Conservation (phyloP, 2,888 invertebrate species). For the Belgica antarctica region DNA sequence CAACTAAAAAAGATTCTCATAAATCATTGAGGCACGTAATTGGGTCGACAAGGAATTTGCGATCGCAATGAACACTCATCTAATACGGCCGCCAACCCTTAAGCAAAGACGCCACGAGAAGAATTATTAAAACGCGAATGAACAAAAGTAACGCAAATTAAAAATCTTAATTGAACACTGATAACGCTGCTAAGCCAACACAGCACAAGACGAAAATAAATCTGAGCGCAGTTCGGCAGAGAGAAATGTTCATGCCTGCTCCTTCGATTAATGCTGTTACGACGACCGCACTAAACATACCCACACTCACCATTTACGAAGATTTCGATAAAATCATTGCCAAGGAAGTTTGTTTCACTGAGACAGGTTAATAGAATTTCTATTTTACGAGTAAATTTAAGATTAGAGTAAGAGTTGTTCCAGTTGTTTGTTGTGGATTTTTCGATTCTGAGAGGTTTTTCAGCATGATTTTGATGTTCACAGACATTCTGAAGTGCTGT, state of each 20-base stretch:
- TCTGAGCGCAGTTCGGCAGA: too few relatives aligned
- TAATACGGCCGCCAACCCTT: not conserved
- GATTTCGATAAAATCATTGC: constrained; percentile 57
- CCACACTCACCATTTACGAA: constrained; percentile 50
- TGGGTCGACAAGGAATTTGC: not conserved
- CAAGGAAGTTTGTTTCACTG: constrained; percentile 50
- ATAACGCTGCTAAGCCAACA: constrained; percentile 26
- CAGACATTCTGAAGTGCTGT: constrained; percentile 51
- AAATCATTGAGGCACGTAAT: not conserved
- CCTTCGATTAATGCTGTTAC: constrained; percentile 23
- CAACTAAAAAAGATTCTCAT: not conserved
- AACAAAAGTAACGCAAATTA: not conserved
- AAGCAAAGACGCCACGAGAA: not conserved
- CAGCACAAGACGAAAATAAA: too few relatives aligned
- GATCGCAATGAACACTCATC: not conserved
- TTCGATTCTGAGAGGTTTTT: not conserved
- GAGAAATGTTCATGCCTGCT: constrained; percentile 41
- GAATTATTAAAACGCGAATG: too few relatives aligned
- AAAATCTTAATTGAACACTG: constrained; percentile 13
- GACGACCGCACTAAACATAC: constrained; percentile 17
- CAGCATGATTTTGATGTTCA: not conserved
- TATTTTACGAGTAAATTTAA: constrained; percentile 54
- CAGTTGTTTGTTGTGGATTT: too few relatives aligned
- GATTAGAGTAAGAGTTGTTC: not conserved
- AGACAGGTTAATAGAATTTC: too few relatives aligned